A percentile compares a stretch with the other conserved stretches of the same genome.
phyloP scores from a whole-genome alignment of 2,888 invertebrate species.

The Colostygia pectinataria region DNA sequence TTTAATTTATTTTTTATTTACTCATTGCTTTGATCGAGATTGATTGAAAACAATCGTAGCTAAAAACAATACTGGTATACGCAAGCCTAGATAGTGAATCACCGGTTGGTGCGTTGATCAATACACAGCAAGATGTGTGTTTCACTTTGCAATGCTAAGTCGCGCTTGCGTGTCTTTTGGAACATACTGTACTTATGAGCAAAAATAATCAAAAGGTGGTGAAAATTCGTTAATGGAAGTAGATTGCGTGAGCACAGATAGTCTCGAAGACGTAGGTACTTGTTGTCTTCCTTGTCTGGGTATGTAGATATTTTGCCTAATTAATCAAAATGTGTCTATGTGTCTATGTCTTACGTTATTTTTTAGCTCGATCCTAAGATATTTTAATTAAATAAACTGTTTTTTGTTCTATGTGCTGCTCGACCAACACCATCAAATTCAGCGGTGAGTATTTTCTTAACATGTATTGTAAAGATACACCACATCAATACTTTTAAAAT shows the following conservation, averaged over 20 bases:
- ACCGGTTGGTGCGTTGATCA: constrained; percentile 54
- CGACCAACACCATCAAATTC: constrained; percentile 36
- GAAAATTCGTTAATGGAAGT: constrained; percentile 55
- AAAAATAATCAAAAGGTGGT: constrained; percentile 31
- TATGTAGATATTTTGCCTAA: constrained; percentile 39
- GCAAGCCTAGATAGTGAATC: constrained; percentile 56
- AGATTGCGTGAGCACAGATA: constrained; percentile 64
- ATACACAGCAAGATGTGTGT: constrained; percentile 52
- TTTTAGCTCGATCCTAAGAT: neutral
- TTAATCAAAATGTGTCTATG: constrained; percentile 10
- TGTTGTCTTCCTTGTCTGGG: constrained; percentile 76
- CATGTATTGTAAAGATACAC: too few species aligned
- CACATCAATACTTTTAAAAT: too few species aligned
- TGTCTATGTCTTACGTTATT: neutral
- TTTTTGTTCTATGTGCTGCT: constrained; percentile 76
- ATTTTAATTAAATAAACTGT: constrained; percentile 19
- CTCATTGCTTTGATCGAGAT: constrained; percentile 47
- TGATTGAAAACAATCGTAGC: constrained; percentile 65
- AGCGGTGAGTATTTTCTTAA: constrained; percentile 67
- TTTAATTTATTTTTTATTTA: constrained; percentile 50
- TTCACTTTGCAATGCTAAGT: constrained; percentile 47
- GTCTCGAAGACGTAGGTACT: constrained; percentile 68
- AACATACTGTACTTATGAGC: constrained; percentile 39
- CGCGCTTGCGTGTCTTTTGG: constrained; percentile 47
- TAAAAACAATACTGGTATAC: constrained; percentile 70